Conservation (phyloP, 1,140 invertebrate genomes). For the Drosophila kurseongensis region DNA sequence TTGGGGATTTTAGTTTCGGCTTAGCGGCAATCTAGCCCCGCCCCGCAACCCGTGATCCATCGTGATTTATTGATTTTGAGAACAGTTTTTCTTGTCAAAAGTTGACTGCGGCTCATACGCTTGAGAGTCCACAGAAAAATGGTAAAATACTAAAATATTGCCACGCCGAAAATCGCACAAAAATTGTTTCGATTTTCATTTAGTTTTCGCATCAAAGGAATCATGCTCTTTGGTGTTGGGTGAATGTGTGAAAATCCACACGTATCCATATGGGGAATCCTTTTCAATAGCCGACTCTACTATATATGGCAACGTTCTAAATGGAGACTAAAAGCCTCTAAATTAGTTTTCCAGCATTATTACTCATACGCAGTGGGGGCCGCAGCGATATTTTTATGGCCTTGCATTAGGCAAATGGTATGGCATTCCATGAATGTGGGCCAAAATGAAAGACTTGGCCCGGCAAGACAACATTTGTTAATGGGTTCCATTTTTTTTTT, state of each 20-base stretch:
- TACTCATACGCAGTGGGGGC: constrained; percentile 50
- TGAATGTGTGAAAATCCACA: constrained; percentile 38
- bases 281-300: constrained; percentile 14
- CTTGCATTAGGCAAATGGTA: constrained; percentile 53
- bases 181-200: constrained; percentile 52
- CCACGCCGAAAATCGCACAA: constrained; percentile 46
- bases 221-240: constrained; percentile 5
- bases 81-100: constrained; percentile 75
- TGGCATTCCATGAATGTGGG: constrained; percentile 36
- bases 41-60: constrained; percentile 15
- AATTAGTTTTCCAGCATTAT: constrained; percentile 47
- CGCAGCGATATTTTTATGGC: constrained; percentile 39
- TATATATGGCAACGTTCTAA: constrained; percentile 12
- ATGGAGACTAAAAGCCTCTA: constrained; percentile 53
- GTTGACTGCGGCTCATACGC: constrained; percentile 49
- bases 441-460: constrained; percentile 22
- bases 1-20: constrained; percentile 55
- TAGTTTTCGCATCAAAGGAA: constrained; percentile 35
- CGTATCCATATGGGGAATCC: constrained; percentile 8
- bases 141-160: constrained; percentile 56
- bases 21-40: constrained; percentile 25
- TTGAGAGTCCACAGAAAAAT: constrained; percentile 52
- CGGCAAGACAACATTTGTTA: constrained; percentile 40
- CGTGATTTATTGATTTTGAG: constrained; percentile 77
- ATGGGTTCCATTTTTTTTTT: constrained; percentile 20